Percentiles rank a stretch among this genome's conserved stretches.
These are phyloP conservation scores for Plutella xylostella DNA, from an alignment of 2,888 invertebrate species.

Conservation along the genomic window DNA sequence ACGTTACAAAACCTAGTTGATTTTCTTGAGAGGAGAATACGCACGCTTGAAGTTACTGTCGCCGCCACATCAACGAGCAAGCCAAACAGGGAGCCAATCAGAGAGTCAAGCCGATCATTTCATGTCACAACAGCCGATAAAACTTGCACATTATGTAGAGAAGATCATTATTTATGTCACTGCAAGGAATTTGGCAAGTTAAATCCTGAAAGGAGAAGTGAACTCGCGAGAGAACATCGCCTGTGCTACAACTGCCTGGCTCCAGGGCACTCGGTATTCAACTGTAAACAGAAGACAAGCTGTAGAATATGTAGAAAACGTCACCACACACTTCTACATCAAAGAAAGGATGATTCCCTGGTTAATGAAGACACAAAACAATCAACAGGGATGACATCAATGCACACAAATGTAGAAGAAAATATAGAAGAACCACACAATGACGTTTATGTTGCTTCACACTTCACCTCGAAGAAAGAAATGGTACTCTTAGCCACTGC, in stretches of 20 bases:
- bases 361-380: background rate
- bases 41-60: background rate
- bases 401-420: background rate
- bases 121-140: background rate
- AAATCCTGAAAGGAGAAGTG: background rate
- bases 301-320: slow-evolving; percentile 6
- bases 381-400: background rate
- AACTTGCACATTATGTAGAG: slow-evolving; percentile 6
- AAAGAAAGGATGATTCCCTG: background rate
- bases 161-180: slow-evolving; percentile 3
- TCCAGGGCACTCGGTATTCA: slow-evolving; percentile 4
- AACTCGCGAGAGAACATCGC: background rate
- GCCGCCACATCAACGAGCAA: background rate
- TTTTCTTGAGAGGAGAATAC: background rate
- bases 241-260: slow-evolving; percentile 6
- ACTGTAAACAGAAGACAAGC: background rate
- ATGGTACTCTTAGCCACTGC: slow-evolving; percentile 4
- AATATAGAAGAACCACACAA: background rate
- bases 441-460: background rate
- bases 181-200: slow-evolving; percentile 7
- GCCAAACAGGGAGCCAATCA: background rate
- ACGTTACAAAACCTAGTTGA: background rate
- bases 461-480: background rate
- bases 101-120: background rate
- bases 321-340: slow-evolving; percentile 6